A percentile compares a stretch with the other conserved stretches of the same genome.
Evolutionary conservation across 2,797 vertebrate genomes (phyloP).

Genomic region (Lerista edwardsae): DNA sequence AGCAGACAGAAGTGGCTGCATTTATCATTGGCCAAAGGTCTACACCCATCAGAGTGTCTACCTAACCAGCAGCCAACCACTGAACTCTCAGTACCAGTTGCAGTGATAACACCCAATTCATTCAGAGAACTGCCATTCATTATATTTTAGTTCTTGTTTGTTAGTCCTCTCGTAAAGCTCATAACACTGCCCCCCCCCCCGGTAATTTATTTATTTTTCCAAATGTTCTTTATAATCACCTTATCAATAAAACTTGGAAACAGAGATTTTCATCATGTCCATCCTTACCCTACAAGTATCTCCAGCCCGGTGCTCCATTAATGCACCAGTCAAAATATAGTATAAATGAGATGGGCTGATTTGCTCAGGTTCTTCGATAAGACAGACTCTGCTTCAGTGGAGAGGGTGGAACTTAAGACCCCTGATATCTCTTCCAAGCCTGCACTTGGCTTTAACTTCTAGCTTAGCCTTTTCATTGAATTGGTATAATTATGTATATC

Average conservation of each 20-base stretch:
- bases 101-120: no score
- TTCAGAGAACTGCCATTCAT: not conserved
- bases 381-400: not conserved
- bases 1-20: no score
- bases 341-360: not conserved
- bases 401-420: not conserved
- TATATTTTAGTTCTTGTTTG: not conserved
- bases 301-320: not conserved
- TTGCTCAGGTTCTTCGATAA: not conserved
- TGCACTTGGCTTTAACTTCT: not conserved
- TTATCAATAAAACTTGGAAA: not conserved
- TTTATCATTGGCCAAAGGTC: no score
- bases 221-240: not conserved
- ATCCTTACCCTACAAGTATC: not conserved
- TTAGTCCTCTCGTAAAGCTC: not conserved
- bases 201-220: not conserved
- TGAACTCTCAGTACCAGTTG: no score
- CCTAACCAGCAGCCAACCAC: no score
- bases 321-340: not conserved
- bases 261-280: rapidly evolving
- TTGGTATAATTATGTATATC: no score
- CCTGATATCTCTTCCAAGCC: not conserved
- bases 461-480: not conserved
- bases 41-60: no score
- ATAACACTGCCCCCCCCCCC: not conserved